Conservation (phyloP, 2,888 invertebrate species). For the Microctonus aethiopoides region DNA sequence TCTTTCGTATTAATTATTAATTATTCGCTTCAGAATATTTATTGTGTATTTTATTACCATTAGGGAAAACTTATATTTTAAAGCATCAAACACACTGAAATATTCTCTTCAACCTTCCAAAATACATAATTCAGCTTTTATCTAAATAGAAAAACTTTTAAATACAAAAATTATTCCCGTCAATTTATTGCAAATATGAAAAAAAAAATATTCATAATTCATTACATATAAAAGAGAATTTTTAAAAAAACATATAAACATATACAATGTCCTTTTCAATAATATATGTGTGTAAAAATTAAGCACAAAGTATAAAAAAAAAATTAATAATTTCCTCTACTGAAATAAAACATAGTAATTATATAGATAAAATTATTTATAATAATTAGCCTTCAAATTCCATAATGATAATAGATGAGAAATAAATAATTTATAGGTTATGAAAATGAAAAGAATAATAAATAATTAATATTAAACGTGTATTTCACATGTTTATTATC, state of each 20-base stretch:
- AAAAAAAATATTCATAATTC: too few species aligned
- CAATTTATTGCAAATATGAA: too few species aligned
- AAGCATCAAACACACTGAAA: not conserved
- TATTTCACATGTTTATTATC: not conserved
- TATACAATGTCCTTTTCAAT: conserved; percentile 62
- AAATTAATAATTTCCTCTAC: not conserved
- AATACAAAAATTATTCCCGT: too few species aligned
- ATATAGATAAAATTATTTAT: not conserved
- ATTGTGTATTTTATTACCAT: not conserved
- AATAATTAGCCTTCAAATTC: not conserved
- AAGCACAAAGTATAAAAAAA: not conserved
- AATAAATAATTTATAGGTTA: not conserved
- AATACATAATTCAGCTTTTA: not conserved
- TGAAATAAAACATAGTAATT: not conserved
- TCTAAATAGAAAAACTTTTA: not conserved
- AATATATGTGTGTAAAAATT: not conserved
- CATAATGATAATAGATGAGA: not conserved
- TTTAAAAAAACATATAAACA: too few species aligned
- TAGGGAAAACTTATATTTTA: not conserved
- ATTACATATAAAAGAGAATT: too few species aligned
- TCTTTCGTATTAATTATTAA: conserved; percentile 62
- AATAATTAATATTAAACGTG: not conserved
- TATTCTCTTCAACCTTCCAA: not conserved
- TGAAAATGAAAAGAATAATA: not conserved
- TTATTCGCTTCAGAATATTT: conserved; percentile 37